Percentiles rank a stretch among this genome's conserved stretches.
phyloP scores from a whole-genome alignment of 2,888 invertebrate genomes.

The Arctia plantaginis region DNA sequence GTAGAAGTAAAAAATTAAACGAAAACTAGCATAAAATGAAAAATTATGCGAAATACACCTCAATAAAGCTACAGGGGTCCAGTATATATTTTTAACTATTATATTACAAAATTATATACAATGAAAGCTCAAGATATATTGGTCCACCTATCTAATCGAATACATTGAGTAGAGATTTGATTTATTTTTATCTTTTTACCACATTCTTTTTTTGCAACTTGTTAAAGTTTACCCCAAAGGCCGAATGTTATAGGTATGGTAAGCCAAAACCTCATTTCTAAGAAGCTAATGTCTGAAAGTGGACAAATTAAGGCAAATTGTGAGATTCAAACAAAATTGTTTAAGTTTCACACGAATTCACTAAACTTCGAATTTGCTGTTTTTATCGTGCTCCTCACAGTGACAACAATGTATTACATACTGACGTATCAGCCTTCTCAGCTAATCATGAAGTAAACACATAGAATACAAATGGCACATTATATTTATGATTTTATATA shows the following conservation, averaged over 20 bases:
- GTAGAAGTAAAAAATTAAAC: too few relatives aligned
- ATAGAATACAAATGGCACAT: slow-evolving; percentile 18
- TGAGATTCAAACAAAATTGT: background rate
- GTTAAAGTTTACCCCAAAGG: background rate
- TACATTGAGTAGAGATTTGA: background rate
- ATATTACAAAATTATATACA: background rate
- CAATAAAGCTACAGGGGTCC: background rate
- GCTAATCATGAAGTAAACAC: slow-evolving; percentile 13
- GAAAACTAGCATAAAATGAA: too few relatives aligned
- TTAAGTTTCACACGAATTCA: background rate
- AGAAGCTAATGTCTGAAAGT: too few relatives aligned
- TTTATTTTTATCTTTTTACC: too few relatives aligned
- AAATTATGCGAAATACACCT: too few relatives aligned
- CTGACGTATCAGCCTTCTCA: background rate
- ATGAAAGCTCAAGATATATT: background rate
- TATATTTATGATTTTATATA: slow-evolving; percentile 34
- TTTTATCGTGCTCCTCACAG: background rate
- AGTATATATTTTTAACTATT: background rate
- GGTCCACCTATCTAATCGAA: background rate
- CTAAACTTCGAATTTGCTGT: background rate
- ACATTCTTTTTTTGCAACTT: background rate
- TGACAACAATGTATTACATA: background rate
- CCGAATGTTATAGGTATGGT: background rate
- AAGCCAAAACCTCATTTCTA: too few relatives aligned
- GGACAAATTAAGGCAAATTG: too few relatives aligned